These are phyloP conservation scores for Bruchidius siliquastri DNA, from an alignment of 2,888 invertebrate genomes.

Conservation along the genomic window DNA sequence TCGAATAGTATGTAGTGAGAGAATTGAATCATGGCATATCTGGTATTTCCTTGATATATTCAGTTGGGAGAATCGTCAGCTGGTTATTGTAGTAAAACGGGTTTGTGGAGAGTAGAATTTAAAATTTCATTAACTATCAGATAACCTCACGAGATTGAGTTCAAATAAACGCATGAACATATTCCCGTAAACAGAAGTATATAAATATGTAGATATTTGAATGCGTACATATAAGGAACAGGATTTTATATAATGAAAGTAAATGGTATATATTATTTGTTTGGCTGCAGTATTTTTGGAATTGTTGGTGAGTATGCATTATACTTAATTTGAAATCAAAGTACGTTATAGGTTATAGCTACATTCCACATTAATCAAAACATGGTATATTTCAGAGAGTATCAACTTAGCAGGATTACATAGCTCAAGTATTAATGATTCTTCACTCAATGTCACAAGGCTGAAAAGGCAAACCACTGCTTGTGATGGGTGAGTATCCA, in stretches of 20 bases:
- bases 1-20: neutral
- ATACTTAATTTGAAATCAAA: constrained; percentile 3
- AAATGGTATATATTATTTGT: constrained; percentile 1
- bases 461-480: constrained; percentile 7
- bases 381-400: neutral
- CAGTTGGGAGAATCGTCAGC: neutral
- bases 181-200: neutral
- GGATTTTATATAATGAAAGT: constrained; percentile 7
- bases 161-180: neutral
- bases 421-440: neutral
- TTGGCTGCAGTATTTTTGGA: neutral
- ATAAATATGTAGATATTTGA: neutral
- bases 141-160: neutral
- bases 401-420: neutral
- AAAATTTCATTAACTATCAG: neutral
- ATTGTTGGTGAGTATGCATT: constrained; percentile 9
- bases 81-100: neutral
- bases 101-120: neutral
- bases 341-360: neutral
- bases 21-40: neutral
- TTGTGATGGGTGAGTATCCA: constrained; percentile 15
- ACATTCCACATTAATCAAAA: too few species aligned
- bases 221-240: constrained; percentile 5
- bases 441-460: constrained; percentile 2
- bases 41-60: neutral